A percentile compares a stretch with the other conserved stretches of the same genome.
phyloP scores from a whole-genome alignment of 2,113 vertebrate species.

The Aphyosemion australe region DNA sequence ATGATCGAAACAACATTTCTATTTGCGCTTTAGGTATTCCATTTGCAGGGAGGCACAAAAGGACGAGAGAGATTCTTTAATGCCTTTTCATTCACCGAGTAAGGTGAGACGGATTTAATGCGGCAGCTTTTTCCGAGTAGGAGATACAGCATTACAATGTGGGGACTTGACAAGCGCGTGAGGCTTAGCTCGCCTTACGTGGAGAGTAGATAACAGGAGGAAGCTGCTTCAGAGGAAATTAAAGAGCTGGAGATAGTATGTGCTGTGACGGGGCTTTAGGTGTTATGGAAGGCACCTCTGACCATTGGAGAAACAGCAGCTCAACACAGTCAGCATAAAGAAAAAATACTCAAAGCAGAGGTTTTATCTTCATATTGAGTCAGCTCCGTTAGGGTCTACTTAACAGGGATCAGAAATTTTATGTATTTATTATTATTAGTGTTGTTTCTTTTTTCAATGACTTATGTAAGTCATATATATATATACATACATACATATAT shows the following conservation, averaged over 20 bases:
- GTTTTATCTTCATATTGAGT: not conserved
- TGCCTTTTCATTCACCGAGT: conserved; percentile 43
- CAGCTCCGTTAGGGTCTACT: not conserved
- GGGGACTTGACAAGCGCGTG: conserved; percentile 49
- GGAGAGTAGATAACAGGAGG: conserved; percentile 33
- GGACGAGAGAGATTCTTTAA: conserved; percentile 50
- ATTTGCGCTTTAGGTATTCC: conserved; percentile 45
- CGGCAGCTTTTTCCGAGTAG: conserved; percentile 51
- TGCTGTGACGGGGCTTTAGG: conserved; percentile 26
- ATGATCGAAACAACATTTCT: conserved; percentile 51
- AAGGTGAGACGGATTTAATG: conserved; percentile 66
- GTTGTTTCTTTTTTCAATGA: no score
- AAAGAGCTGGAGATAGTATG: conserved; percentile 29
- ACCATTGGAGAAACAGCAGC: conserved; percentile 6
- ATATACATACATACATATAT: no score
- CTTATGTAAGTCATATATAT: no score
- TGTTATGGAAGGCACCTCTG: conserved; percentile 18
- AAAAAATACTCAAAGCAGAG: conserved; percentile 9
- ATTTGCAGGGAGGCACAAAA: conserved; percentile 49
- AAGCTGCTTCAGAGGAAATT: conserved; percentile 55
- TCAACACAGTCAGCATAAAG: not conserved
- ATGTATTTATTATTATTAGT: no score
- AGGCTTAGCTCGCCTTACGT: conserved; percentile 60
- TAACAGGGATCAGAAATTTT: not conserved
- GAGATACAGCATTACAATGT: conserved; percentile 48